Evolutionary conservation across 2,888 invertebrate species (phyloP), one percentile per base, ranked within the genome.

Genomic region (Anthophora plumipes): DNA sequence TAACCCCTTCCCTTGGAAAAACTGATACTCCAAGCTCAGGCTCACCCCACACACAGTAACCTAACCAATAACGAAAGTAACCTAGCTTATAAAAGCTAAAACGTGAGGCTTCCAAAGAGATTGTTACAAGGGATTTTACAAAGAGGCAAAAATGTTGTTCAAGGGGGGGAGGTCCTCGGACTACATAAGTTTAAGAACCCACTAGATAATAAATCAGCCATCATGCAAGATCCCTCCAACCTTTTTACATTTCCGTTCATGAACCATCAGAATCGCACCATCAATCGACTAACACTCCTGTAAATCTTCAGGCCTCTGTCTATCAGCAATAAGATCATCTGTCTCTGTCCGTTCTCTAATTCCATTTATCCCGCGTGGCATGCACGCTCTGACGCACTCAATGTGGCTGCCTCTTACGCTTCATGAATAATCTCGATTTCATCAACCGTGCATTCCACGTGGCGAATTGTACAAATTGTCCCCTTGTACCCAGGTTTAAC

Each of bases 341-440:
- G 66, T 73, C 57, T 48, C 39, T 39, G 63, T 43, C 39, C 31
- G 31, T 9, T n/a, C 61, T 61, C 68, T 31, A 46, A 48, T 55
- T 75, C 60, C 75, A 54, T 43, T 69, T 63, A 75, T 69, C 55
- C n/a, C 48, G 5, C 55, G 9, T 39, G 50, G n/a, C n/a, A 52
- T 39, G 54, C 48, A 73, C 41, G 50, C 39, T 41, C 43, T 41
- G 59, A 41, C 46, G 22, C 39, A 37, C 48, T 41, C 55, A 25
- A 11, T 55, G 6, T 25, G 54, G 54, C 41, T 37, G 39, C 22
- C 46, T 22, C 76, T 68, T 20, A 20, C 8, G 31, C 31, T 31
- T 57, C 59, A 69, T 64, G 78, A 78, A 78, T 78, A 78, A 78
- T 75, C 59, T 64, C 68, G 43, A 59, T 43, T 69, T 66, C 64